phyloP scores from a whole-genome alignment of 2,113 vertebrate species.

The Sporophila hypoxantha region DNA sequence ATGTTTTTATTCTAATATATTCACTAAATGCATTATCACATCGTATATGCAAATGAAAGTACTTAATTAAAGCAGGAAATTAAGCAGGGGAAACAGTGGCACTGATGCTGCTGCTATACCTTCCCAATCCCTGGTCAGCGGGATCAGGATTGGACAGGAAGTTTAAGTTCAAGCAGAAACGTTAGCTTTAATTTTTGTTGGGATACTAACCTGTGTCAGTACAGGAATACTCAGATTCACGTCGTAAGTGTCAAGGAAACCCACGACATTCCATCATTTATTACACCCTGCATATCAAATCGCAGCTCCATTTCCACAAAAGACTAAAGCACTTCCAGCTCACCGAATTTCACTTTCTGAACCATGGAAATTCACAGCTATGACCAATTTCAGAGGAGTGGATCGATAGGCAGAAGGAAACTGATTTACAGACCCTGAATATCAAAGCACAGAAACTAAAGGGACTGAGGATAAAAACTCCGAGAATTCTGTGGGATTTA shows the following conservation, averaged over 20 bases:
- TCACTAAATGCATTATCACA: slow-evolving; percentile 23
- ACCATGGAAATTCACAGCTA: neutral
- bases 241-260: neutral
- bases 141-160: neutral
- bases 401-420: neutral
- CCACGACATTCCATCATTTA: neutral
- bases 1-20: slow-evolving; percentile 34
- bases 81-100: slow-evolving; percentile 16
- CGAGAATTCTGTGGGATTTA: neutral
- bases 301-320: neutral
- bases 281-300: neutral
- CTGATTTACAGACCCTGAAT: neutral
- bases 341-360: neutral
- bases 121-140: neutral
- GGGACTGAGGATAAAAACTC: neutral
- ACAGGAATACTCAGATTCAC: neutral
- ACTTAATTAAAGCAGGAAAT: slow-evolving; percentile 58
- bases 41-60: slow-evolving; percentile 51
- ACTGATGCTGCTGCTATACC: neutral
- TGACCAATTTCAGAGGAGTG: neutral
- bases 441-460: neutral
- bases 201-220: neutral
- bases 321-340: neutral
- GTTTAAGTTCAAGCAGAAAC: neutral
- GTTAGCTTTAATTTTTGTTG: neutral